Evolutionary conservation across 1,140 invertebrate species (phyloP).

Genomic region (Latrodectus geometricus): DNA sequence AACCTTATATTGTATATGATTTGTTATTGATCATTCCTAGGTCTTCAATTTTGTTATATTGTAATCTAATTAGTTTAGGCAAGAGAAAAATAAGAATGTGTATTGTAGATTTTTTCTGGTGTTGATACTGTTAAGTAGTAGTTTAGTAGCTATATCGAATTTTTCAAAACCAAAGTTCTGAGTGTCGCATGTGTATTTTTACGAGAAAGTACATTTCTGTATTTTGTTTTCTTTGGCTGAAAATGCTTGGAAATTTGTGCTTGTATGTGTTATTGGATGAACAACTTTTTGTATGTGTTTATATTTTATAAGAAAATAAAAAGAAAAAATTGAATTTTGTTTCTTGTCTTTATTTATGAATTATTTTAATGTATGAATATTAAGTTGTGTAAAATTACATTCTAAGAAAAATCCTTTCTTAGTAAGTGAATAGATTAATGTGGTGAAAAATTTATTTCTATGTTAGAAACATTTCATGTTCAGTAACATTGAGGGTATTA

Average conservation of each 20-base stretch:
- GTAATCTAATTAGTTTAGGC: conserved; percentile 36
- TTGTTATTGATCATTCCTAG: conserved; percentile 22
- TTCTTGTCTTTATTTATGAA: too few relatives aligned
- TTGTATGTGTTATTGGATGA: conserved; percentile 61
- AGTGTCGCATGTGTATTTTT: conserved; percentile 56
- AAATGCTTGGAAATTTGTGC: conserved; percentile 60
- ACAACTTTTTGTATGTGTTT: conserved; percentile 62
- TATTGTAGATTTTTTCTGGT: conserved; percentile 57
- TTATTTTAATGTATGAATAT: too few relatives aligned
- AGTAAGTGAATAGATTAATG: too few relatives aligned
- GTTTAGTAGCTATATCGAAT: conserved; percentile 43
- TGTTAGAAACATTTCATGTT: too few relatives aligned
- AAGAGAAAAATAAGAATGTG: conserved; percentile 42
- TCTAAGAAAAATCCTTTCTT: too few relatives aligned
- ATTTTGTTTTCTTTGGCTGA: conserved; percentile 55
- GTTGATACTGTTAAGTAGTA: conserved; percentile 48
- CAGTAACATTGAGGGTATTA: too few relatives aligned
- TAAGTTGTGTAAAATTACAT: too few relatives aligned
- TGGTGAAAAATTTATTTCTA: too few relatives aligned
- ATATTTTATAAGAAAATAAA: conserved; percentile 61
- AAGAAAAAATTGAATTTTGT: conserved; percentile 44
- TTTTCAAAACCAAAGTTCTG: conserved; percentile 61
- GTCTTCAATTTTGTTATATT: conserved; percentile 12
- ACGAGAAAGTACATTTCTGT: conserved; percentile 44
- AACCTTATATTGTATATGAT: background rate